Conservation (phyloP, 2,888 invertebrate genomes). For the Dasysyrphus albostriatus region DNA sequence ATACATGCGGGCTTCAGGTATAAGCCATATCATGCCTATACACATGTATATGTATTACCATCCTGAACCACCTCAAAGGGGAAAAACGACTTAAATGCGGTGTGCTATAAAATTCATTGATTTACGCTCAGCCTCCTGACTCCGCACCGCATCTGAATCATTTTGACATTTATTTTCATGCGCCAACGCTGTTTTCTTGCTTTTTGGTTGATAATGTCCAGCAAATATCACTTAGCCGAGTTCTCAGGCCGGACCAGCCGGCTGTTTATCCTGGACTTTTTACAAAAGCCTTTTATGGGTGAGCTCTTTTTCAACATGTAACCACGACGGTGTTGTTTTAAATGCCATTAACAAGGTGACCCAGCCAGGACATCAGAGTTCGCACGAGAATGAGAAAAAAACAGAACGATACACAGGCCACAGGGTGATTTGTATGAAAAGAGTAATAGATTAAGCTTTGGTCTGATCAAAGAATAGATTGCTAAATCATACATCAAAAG, state of each 20-base stretch:
- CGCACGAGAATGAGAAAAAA: neutral
- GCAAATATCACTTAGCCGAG: slow-evolving; percentile 29
- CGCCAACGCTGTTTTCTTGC: slow-evolving; percentile 36
- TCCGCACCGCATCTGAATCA: slow-evolving; percentile 51
- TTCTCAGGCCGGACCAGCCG: slow-evolving; percentile 9
- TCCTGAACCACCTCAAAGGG: neutral
- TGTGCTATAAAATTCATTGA: slow-evolving; percentile 46
- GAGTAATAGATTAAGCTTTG: no score
- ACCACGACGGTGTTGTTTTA: slow-evolving; percentile 58
- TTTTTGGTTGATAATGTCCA: slow-evolving; percentile 42
- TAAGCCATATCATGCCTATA: neutral
- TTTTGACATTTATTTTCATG: slow-evolving; percentile 53
- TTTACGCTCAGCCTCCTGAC: slow-evolving; percentile 18
- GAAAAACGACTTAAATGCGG: slow-evolving; percentile 24
- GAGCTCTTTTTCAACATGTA: slow-evolving; percentile 26
- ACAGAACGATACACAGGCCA: neutral
- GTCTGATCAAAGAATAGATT: no score
- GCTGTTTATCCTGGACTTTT: neutral
- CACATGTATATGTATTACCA: neutral
- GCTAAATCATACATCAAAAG: no score
- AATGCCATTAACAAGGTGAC: slow-evolving; percentile 67
- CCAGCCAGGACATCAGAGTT: neutral
- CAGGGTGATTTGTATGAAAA: neutral
- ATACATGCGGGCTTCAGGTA: no score
- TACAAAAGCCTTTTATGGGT: neutral